Percentiles rank a stretch among this genome's conserved stretches.
phyloP scores from a whole-genome alignment of 2,113 vertebrate species.

The Sisor rabdophorus region DNA sequence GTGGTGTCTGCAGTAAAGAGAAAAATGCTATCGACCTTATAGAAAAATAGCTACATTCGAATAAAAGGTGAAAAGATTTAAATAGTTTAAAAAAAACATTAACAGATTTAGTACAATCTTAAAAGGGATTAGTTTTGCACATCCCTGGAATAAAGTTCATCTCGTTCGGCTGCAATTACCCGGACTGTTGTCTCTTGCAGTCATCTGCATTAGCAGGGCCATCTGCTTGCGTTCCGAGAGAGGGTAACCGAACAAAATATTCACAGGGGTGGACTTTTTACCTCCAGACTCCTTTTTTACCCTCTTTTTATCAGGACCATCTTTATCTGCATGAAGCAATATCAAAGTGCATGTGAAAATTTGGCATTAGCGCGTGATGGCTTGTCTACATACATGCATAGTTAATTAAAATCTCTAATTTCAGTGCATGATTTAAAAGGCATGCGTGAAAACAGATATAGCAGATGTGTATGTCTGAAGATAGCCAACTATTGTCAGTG shows the following conservation, averaged over 20 bases:
- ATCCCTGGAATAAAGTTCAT: background rate
- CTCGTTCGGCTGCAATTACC: slow-evolving; percentile 66
- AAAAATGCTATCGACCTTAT: background rate
- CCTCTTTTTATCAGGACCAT: slow-evolving; percentile 97
- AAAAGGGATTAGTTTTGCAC: background rate
- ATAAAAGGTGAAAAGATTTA: background rate
- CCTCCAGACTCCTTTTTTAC: slow-evolving; percentile 88
- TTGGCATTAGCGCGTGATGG: background rate
- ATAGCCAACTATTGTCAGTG: background rate
- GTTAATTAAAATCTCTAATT: background rate
- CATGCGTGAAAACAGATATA: slow-evolving; percentile 34
- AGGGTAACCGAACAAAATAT: slow-evolving; percentile 95
- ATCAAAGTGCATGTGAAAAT: background rate
- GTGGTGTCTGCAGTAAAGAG: slow-evolving; percentile 77
- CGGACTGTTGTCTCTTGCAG: slow-evolving; percentile 97
- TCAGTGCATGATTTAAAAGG: background rate
- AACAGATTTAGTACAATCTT: background rate
- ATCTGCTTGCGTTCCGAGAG: slow-evolving; percentile 98
- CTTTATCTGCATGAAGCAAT: slow-evolving; percentile 83
- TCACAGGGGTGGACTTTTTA: slow-evolving; percentile 89
- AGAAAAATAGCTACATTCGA: background rate
- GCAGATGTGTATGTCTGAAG: background rate
- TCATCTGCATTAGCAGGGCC: slow-evolving; percentile 99
- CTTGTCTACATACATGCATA: slow-evolving; percentile 41
- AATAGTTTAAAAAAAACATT: background rate